Evolutionary conservation across 2,797 vertebrate genomes (phyloP), one percentile per base, ranked within the genome.

Genomic region (Dallia pectoralis): DNA sequence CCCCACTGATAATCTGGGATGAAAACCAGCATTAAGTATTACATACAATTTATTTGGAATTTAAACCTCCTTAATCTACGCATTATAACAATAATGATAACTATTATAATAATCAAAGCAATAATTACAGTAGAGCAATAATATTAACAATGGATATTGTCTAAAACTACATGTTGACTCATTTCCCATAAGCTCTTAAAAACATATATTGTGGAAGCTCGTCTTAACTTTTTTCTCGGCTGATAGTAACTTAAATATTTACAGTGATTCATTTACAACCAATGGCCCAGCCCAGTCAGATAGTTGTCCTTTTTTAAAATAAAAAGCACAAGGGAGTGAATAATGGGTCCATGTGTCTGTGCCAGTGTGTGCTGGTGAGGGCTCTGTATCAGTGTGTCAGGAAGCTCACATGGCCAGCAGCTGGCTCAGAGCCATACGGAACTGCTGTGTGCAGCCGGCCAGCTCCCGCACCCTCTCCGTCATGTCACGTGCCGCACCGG

Each of bases 381-480:
- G 25, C 56, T 61, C 16, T 61, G n/a, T 61, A 25, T 63, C 61
- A 22, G 32, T 59, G 19, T 5, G 29, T 22, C 56, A 51, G 22
- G 59, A 25, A 49, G 64, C 40, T 68, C 70, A 98, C 90, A 98
- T 95, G 11, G 93, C 88, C 0, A 95, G 92, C 74, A 99, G 90
- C 86, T 98, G 96, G 63, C 95, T 94, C 77, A 99, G 92, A 70
- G 95, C 93, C 87, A 96, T 94, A 85, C 93, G 93, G 88, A 99
- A 98, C 80, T 97, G 96, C 89, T 98, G 97, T 0, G 97, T 98
- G 85, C 94, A 96, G 49, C 94, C 95, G 4, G 94, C 91, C 0
- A 99, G 93, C 89, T 97, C 96, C 68, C 92, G 94, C 75, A 99
- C 96, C 1, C 95, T 90, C 73, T 98, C 96, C 5, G 95, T 94